Evolutionary conservation across 1,140 invertebrate genomes (phyloP).

Genomic region (Drosophila asahinai): DNA sequence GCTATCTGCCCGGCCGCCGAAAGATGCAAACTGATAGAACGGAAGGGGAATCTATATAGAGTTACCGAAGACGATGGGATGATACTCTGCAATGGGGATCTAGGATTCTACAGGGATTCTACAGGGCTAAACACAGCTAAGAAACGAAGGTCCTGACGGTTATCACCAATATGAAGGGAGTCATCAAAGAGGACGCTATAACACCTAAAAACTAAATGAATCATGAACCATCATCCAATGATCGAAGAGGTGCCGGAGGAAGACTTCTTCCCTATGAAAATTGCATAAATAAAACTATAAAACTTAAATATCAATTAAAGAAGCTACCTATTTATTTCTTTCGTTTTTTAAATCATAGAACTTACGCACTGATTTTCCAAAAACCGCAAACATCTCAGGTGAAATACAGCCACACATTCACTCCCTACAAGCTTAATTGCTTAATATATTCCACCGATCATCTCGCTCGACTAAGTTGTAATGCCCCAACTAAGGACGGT

Average conservation of each 20-base stretch:
- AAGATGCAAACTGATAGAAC: constrained; percentile 69
- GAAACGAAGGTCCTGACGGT: not conserved
- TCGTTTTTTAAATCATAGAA: not conserved
- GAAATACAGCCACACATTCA: not conserved
- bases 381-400: not conserved
- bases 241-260: no score
- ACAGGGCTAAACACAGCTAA: no score
- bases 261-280: no score
- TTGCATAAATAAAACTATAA: not conserved
- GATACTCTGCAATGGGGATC: constrained; percentile 37
- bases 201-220: no score
- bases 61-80: not conserved
- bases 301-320: not conserved
- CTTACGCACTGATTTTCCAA: not conserved
- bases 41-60: constrained; percentile 18
- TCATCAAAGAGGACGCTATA: no score
- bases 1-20: constrained; percentile 43
- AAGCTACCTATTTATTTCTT: not conserved
- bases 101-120: not conserved
- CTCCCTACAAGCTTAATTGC: not conserved
- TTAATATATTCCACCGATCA: constrained; percentile 4
- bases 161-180: not conserved
- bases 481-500: constrained; percentile 24
- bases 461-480: constrained; percentile 20
- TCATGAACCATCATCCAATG: no score